Base-by-base conservation (phyloP, 2,113 vertebrate genomes). In the Phrynocephalus versicolor region DNA sequence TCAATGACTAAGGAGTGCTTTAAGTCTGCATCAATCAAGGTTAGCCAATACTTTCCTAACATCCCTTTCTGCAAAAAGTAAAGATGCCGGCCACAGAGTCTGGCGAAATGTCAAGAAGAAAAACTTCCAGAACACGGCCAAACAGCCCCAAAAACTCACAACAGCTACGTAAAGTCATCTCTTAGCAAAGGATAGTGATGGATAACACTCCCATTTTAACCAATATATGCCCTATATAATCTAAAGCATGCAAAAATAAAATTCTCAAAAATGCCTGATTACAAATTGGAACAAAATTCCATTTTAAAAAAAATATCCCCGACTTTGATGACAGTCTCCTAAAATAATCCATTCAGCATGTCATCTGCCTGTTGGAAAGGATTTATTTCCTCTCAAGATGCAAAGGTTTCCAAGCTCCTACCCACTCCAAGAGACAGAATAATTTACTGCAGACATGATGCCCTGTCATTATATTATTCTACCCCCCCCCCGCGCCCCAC, bases 171-270 rank as follows among this genome's bases (percentile, higher is more conserved):
- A n/a, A n/a, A n/a, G n/a, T n/a, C n/a, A 76, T 88, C 91, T 89
- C 87, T 21, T 6, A 72, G 83, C 92, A 94, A 92, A 87, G 95
- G 96, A 90, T 6, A 72, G 83, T 92, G 93, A 92, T 88, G 95
- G 96, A 90, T 86, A 76, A 87, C 87, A 87, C 90, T 80, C 77
- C 37, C 79, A 73, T 83, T 73, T 35, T 0, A n/a, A 89, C 89
- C 79, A 87, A 85, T 55, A 80, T 75, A 12, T 91, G 41, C 77
- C 86, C 83, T 82, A 82, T 82, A 82, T 69, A 89, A 15, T 45
- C 81, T 85, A 80, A 82, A 75, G 69, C 83, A 18, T 37, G 37
- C 37, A 65, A 51, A 62, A 84, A 82, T 87, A 82, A 88, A 92
- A 74, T 45, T 67, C 2, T 25, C 25, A 57, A 37, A 12, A 81